phyloP scores from a whole-genome alignment of 2,113 vertebrate genomes.

The Anoplopoma fimbria region DNA sequence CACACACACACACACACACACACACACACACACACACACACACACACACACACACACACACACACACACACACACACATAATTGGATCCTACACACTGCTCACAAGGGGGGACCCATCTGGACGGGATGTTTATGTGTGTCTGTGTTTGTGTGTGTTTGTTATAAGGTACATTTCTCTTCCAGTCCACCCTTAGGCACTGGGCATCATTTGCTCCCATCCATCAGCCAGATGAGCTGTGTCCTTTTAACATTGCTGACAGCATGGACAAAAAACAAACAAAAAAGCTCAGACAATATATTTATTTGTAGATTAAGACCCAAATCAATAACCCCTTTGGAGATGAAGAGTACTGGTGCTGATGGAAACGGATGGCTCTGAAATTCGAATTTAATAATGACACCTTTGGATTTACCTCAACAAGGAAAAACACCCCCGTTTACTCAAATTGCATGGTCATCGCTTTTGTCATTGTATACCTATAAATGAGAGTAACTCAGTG shows the following conservation, averaged over 20 bases:
- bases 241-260: slow-evolving; percentile 84
- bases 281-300: slow-evolving; percentile 79
- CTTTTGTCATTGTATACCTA: slow-evolving; percentile 44
- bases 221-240: slow-evolving; percentile 79
- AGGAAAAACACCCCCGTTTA: slow-evolving; percentile 28
- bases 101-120: slow-evolving; percentile 79
- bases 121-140: slow-evolving; percentile 73
- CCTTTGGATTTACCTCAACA: slow-evolving; percentile 64
- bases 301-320: slow-evolving; percentile 82
- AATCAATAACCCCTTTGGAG: slow-evolving; percentile 82
- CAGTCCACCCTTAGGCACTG: slow-evolving; percentile 74
- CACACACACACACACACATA: slow-evolving; percentile 34
- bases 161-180: slow-evolving; percentile 76
- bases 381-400: slow-evolving; percentile 79
- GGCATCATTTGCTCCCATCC: slow-evolving; percentile 77
- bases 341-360: slow-evolving; percentile 68
- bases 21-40: not conserved
- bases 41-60: not conserved
- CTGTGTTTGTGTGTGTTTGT: slow-evolving; percentile 63
- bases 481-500: slow-evolving; percentile 14
- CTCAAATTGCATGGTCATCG: slow-evolving; percentile 50
- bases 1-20: slow-evolving; percentile 25
- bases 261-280: slow-evolving; percentile 60
- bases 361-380: slow-evolving; percentile 72
- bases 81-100: slow-evolving; percentile 68